Base-by-base conservation (phyloP, 1,140 invertebrate species). In the Ips nitidus region DNA sequence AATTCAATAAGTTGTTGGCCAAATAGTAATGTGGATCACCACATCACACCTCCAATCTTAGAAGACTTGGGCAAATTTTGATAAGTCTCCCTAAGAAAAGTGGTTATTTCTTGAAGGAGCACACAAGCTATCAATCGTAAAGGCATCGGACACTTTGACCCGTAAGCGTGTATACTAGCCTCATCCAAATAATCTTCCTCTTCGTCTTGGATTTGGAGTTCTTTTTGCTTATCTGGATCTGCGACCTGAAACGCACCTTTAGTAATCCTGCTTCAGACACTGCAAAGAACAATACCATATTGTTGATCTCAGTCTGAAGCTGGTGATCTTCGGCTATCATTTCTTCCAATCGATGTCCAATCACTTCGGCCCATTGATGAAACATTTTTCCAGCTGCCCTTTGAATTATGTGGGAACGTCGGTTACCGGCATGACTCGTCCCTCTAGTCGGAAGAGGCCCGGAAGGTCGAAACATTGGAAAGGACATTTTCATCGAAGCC, bases 161-260 rank as follows among this genome's bases (percentile, higher is more conserved):
- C 94, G 69, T 90, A 91, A 0, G 88, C 82, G 80, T 94, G 92
- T 6, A 97, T 92, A 69, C 92, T 94, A 0, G 93, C 92, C 88
- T 99, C 97, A 83, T 99, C 97, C 3, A 99, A 83, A 79, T 98
- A 99, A 81, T 99, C 96, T 84, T 99, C 98, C 77, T 99, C 94
- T 78, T 98, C 96, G 76, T 99, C 96, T 81, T 94, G 91, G 52
- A 92, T 84, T 63, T 95, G 80, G 1, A 98, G 83, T 73, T 97
- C 93, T 63, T 90, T 89, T 77, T 94, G 91, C 71, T 91, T 93
- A 43, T 85, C 86, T 52, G 96, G 94, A 80, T 97, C 95, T 1
- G 41, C 41, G 6, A 75, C 62, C 69, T 69, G 38, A 43, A 56
- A 56, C 5, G 41, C 4, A 41, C 22, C 22, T 22, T 22, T 22